phyloP scores from a whole-genome alignment of 2,797 vertebrate genomes.

The Esox lucius region DNA sequence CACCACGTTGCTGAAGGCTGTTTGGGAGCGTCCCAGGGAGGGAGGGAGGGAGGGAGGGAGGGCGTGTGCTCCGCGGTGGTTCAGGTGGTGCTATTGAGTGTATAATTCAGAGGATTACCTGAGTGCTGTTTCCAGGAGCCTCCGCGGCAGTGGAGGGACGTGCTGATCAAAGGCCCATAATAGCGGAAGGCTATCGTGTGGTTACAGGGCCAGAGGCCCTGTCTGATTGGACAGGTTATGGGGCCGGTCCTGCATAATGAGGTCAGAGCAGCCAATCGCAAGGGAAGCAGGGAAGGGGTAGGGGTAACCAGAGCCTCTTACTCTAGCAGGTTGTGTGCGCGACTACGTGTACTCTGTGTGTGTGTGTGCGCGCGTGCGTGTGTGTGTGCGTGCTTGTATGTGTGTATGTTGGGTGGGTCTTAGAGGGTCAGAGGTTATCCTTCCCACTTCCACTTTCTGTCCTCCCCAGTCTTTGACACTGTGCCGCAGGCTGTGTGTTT shows the following conservation, averaged over 20 bases:
- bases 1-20: too few species aligned
- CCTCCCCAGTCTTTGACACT: conserved; percentile 33
- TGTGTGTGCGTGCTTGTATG: too few species aligned
- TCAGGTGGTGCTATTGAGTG: conserved; percentile 61
- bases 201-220: conserved; percentile 27
- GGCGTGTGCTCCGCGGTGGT: conserved; percentile 18
- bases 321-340: not conserved
- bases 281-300: conserved; percentile 22
- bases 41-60: conserved; percentile 14
- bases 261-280: conserved; percentile 36
- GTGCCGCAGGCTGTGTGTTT: conserved; percentile 13
- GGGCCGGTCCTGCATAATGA: conserved; percentile 53
- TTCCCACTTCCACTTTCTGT: conserved; percentile 48
- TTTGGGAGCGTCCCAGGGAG: not conserved
- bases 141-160: conserved; percentile 68
- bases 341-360: not conserved
- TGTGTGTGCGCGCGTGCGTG: not conserved
- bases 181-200: conserved; percentile 54
- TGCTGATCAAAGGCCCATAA: conserved; percentile 73
- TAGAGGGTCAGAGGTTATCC: conserved; percentile 29
- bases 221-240: conserved; percentile 54
- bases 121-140: conserved; percentile 64
- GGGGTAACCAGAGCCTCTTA: conserved; percentile 27
- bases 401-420: not conserved
- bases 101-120: conserved; percentile 70